These are phyloP conservation scores for Anolis carolinensis DNA, from an alignment of 2,113 vertebrate species.

Conservation along the genomic window DNA sequence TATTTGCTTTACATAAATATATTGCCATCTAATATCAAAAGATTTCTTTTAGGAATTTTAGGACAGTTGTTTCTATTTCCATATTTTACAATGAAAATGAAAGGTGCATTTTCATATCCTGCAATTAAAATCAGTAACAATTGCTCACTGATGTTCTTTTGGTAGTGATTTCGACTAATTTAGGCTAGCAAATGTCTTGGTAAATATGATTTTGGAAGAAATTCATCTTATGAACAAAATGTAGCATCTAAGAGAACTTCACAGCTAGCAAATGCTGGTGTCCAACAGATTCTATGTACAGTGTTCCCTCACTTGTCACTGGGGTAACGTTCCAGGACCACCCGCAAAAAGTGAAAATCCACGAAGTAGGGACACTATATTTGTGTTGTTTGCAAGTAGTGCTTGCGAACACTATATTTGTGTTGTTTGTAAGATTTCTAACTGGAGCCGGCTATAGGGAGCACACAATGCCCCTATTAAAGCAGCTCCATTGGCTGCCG, in stretches of 20 bases:
- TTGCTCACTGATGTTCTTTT: not conserved
- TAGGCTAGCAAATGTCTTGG: not conserved
- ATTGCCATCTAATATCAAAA: constrained; percentile 36
- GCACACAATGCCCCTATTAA: no score
- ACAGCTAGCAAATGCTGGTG: not conserved
- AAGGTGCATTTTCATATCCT: not conserved
- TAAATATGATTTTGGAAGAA: not conserved
- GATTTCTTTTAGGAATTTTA: constrained; percentile 26
- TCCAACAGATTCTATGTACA: not conserved
- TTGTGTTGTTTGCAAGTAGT: no score
- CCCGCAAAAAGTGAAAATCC: no score
- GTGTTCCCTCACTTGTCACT: no score
- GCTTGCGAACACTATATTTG: no score
- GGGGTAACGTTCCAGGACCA: no score
- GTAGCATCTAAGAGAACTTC: not conserved
- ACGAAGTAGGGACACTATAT: no score
- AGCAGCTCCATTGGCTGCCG: no score
- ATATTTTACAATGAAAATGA: constrained; percentile 14
- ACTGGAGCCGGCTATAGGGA: no score
- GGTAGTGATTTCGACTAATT: not conserved
- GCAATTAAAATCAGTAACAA: constrained; percentile 10
- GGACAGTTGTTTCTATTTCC: constrained; percentile 12
- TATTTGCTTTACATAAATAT: constrained; percentile 37
- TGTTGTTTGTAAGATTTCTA: no score
- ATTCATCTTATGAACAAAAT: constrained; percentile 25